A percentile compares a stretch with the other conserved stretches of the same genome.
Evolutionary conservation across 1,140 invertebrate species (phyloP).

Genomic region (Lethocerus indicus): DNA sequence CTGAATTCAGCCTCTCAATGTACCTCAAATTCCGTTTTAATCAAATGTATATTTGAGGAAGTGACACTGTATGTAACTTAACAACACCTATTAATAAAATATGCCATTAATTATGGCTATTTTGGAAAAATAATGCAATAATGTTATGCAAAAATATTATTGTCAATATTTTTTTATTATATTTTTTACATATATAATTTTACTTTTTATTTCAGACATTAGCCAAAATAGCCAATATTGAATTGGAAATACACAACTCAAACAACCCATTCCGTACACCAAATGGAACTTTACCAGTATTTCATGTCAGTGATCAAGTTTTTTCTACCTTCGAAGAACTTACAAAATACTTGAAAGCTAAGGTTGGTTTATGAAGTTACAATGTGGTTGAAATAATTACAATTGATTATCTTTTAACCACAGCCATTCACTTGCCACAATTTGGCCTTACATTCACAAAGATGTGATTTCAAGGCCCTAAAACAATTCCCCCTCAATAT

Average conservation of each 20-base stretch:
- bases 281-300: slow-evolving; percentile 46
- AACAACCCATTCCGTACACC: slow-evolving; percentile 52
- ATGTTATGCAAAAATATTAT: background rate
- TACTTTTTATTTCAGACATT: slow-evolving; percentile 38
- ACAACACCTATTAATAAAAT: too few relatives aligned
- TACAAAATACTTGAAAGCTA: slow-evolving; percentile 37
- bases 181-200: slow-evolving; percentile 5
- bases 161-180: slow-evolving; percentile 3
- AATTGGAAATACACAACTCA: slow-evolving; percentile 41
- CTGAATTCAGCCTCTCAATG: too few relatives aligned
- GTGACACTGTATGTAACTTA: too few relatives aligned
- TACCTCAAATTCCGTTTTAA: too few relatives aligned
- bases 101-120: too few relatives aligned
- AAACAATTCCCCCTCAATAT: too few relatives aligned
- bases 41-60: too few relatives aligned
- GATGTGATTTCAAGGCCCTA: too few relatives aligned
- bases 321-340: slow-evolving; percentile 45
- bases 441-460: too few relatives aligned
- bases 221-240: slow-evolving; percentile 51
- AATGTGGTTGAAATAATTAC: background rate
- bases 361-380: slow-evolving; percentile 14
- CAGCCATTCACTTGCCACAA: too few relatives aligned
- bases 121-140: too few relatives aligned
- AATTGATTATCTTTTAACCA: too few relatives aligned
- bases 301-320: slow-evolving; percentile 35